phyloP scores from a whole-genome alignment of 2,888 invertebrate species.

The Trichacis sp. region DNA sequence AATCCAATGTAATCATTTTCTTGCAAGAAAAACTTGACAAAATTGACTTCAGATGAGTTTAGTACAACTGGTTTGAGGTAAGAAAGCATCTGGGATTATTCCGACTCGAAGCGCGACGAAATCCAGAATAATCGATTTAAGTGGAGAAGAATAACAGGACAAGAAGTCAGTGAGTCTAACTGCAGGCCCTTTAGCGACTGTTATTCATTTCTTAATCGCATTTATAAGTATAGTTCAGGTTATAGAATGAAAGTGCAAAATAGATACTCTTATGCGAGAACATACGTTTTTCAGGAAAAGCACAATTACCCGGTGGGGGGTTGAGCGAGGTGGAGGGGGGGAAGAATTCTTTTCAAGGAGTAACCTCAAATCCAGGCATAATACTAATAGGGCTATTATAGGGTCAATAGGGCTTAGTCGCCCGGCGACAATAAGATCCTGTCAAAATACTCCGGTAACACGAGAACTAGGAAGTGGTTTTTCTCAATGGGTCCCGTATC shows the following conservation, averaged over 20 bases:
- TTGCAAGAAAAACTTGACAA: too few relatives aligned
- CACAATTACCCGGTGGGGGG: conserved; percentile 27
- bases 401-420: conserved; percentile 67
- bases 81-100: too few relatives aligned
- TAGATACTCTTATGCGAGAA: conserved; percentile 13
- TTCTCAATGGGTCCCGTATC: conserved; percentile 57
- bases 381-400: conserved; percentile 69
- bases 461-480: conserved; percentile 68
- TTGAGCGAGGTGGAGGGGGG: conserved; percentile 24
- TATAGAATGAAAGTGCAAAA: conserved; percentile 26
- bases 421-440: conserved; percentile 66
- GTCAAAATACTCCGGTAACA: conserved; percentile 68
- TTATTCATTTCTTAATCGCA: too few relatives aligned
- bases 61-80: too few relatives aligned
- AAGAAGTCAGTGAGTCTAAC: too few relatives aligned
- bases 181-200: too few relatives aligned
- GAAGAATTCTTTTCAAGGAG: conserved; percentile 40
- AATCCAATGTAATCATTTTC: too few relatives aligned
- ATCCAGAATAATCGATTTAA: too few relatives aligned
- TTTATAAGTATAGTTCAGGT: conserved; percentile 6
- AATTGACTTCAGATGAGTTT: too few relatives aligned
- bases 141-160: too few relatives aligned
- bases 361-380: conserved; percentile 66
- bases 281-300: conserved; percentile 42
- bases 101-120: too few relatives aligned